phyloP scores from a whole-genome alignment of 2,797 vertebrate species.

The Octomys mimax region DNA sequence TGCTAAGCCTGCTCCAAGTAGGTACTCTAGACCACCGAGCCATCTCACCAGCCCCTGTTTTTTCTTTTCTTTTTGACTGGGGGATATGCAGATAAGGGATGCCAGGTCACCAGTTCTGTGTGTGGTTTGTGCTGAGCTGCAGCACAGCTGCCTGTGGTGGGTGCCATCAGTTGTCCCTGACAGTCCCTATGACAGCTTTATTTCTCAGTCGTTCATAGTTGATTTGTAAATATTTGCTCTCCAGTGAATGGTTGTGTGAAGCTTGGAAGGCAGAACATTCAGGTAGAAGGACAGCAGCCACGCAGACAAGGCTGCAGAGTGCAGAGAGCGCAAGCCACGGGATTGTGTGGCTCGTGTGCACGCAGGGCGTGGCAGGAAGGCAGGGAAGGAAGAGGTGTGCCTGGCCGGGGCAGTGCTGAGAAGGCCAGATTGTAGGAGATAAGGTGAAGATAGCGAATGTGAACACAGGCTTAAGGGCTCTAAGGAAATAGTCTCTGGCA shows the following conservation, averaged over 20 bases:
- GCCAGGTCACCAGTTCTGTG: background rate
- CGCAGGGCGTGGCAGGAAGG: background rate
- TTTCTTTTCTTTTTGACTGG: background rate
- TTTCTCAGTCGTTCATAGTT: background rate
- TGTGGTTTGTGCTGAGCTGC: background rate
- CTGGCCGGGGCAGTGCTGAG: background rate
- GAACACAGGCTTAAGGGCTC: background rate
- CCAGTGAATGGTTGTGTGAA: background rate
- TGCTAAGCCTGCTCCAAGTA: too few species aligned
- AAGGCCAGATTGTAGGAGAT: background rate
- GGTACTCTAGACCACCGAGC: too few species aligned
- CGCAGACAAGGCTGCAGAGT: fast-evolving
- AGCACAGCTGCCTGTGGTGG: too few species aligned
- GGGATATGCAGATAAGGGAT: background rate
- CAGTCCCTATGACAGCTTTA: background rate
- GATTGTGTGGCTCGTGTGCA: background rate
- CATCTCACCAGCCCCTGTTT: too few species aligned
- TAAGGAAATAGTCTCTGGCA: background rate
- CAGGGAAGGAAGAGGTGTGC: background rate
- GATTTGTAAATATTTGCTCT: background rate
- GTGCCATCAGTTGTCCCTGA: background rate
- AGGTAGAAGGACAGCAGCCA: background rate
- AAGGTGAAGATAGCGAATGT: background rate
- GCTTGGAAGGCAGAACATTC: background rate
- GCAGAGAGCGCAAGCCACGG: background rate